phyloP scores from a whole-genome alignment of 2,888 invertebrate species.

The Sesia apiformis region DNA sequence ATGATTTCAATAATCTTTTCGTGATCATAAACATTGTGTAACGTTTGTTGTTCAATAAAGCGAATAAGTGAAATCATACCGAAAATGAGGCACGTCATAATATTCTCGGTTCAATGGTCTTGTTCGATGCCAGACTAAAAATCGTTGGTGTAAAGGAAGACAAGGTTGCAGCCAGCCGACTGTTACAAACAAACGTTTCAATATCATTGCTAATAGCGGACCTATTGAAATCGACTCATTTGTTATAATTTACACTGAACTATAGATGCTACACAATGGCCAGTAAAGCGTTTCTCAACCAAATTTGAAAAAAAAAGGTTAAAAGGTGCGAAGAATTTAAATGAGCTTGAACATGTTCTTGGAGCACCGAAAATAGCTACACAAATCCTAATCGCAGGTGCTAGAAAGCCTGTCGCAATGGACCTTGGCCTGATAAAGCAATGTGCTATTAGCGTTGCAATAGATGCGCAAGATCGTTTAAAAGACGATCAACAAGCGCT shows the following conservation, averaged over 20 bases:
- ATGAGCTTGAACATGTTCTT: slow-evolving; percentile 37
- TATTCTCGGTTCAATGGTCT: slow-evolving; percentile 47
- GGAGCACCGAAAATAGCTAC: slow-evolving; percentile 33
- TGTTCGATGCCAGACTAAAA: slow-evolving; percentile 47
- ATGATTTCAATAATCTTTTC: slow-evolving; percentile 36
- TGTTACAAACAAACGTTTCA: slow-evolving; percentile 46
- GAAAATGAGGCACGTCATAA: slow-evolving; percentile 38
- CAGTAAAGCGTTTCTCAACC: slow-evolving; percentile 12
- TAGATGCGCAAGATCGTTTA: slow-evolving; percentile 63
- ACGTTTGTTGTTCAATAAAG: slow-evolving; percentile 26
- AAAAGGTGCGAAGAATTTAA: slow-evolving; percentile 59
- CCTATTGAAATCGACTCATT: slow-evolving; percentile 11
- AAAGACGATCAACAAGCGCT: slow-evolving; percentile 65
- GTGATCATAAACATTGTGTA: slow-evolving; percentile 35
- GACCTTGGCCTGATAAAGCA: slow-evolving; percentile 62
- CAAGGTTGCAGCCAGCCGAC: slow-evolving; percentile 53
- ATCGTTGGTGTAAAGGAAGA: slow-evolving; percentile 40
- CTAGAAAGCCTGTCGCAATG: slow-evolving; percentile 65
- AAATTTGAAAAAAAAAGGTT: slow-evolving; percentile 43
- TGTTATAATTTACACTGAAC: background rate
- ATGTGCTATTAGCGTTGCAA: slow-evolving; percentile 56
- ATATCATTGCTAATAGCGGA: slow-evolving; percentile 27
- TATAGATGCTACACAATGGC: slow-evolving; percentile 27
- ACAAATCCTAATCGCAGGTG: slow-evolving; percentile 50
- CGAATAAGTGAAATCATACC: slow-evolving; percentile 57